Base-by-base conservation (phyloP, 2,888 invertebrate species). In the Netelia fuscicornis region DNA sequence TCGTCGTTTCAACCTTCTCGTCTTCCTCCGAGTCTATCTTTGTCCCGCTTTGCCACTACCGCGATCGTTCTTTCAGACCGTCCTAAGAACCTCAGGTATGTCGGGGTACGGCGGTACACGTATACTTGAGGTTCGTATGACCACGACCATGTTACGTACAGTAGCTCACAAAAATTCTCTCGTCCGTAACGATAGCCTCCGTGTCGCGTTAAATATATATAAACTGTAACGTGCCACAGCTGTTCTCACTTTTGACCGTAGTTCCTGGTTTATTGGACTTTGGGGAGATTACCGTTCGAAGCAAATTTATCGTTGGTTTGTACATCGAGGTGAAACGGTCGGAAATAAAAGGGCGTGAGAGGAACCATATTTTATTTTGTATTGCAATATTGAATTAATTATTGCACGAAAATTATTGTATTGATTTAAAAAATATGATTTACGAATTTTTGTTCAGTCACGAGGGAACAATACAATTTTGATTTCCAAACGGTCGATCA, bases 221-320 rank as follows among this genome's bases (percentile, higher is more conserved):
- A 42, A 42, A 76, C 67, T 54, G 20, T 65, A 58, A 68, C 75
- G 71, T 71, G 76, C 52, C 65, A 67, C 76, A 81, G 77, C 81
- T 76, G 70, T 72, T 72, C 52, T 60, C 76, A 44, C 65, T 48
- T 37, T 60, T 65, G 62, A 44, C 79, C 77, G 52, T 75, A 83
- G 85, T 86, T 84, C 70, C 84, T 75, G 70, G 2, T 71, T 76
- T 71, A 82, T 71, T 71, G 54, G 37, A 58, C 75, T 76, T 30
- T 37, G 17, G 30, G 30, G 2, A 37, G 30, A 67, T 13, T 58
- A 23, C 23, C 25, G 30, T 78, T 78, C 44, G 52, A 68, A 48
- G 30, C 44, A 56, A 44, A 68, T 78, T 78, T 78, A 58, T 78
- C 23, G 65, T 13, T 77, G 9, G 17, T 48, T 48, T 10, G 10